Evolutionary conservation across 2,113 vertebrate genomes (phyloP), one percentile per base, ranked within the genome.

Genomic region (Motacilla alba): DNA sequence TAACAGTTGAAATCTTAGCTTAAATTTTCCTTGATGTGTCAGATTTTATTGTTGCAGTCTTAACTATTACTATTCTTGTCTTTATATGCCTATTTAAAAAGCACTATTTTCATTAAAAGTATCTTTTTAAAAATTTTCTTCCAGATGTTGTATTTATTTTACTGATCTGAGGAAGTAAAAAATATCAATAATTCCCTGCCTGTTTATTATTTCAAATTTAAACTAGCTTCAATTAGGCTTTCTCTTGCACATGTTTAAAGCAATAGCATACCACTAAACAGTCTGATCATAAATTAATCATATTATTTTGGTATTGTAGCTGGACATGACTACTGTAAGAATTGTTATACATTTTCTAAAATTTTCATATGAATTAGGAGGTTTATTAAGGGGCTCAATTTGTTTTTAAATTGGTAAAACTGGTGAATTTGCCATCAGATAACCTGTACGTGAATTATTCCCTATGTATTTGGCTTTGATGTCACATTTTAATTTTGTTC

Each of bases 271-370:
- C 17, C 1, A 6, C 43, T 58, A 87, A 90, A 81, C 58, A 77
- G 55, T 86, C 73, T 87, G 52, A 60, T 94, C 8, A 46, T 66
- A 80, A 49, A 46, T 85, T 82, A 86, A 79, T 56, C 60, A 76
- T 64, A 62, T 94, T 95, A 17, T 94, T 80, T 92, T 92, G 59
- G 20, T 63, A 80, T 52, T 69, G 46, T 84, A 93, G 52, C 74
- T 96, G 95, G 74, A 81, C 46, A 80, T 60, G 60, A 87, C 23
- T 83, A 30, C 44, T 93, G 9, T 90, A 82, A 82, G 83, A 87
- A 89, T 63, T 73, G 50, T 76, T 50, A 35, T 52, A 58, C 0
- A 0, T 63, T 77, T 88, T 53, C 53, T 66, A 43, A 82, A 68
- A 53, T 85, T 87, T 69, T 94, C 30, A 17, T 87, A 31, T 87